phyloP scores from a whole-genome alignment of 1,140 invertebrate genomes.

The Apis dorsata region DNA sequence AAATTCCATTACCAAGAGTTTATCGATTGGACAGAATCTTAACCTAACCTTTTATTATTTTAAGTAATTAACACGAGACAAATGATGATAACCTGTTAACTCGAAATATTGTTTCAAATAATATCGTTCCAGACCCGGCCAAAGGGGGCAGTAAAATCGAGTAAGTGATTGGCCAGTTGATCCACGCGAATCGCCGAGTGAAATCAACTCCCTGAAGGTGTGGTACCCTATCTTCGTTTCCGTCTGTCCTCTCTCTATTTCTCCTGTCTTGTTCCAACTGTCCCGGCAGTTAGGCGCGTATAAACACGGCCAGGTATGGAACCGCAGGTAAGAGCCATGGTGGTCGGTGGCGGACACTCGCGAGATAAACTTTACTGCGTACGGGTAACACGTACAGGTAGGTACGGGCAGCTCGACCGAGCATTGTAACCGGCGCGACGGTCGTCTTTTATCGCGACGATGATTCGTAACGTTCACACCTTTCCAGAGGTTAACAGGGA shows the following conservation, averaged over 20 bases:
- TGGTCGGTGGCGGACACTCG: slow-evolving; percentile 67
- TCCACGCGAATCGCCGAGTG: slow-evolving; percentile 24
- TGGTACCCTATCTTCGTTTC: slow-evolving; percentile 36
- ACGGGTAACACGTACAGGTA: slow-evolving; percentile 69
- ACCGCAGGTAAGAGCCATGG: slow-evolving; percentile 71
- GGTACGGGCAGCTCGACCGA: slow-evolving; percentile 19
- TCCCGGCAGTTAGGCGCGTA: slow-evolving; percentile 67
- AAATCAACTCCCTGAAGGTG: slow-evolving; percentile 51
- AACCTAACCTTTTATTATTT: too few relatives aligned
- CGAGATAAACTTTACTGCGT: slow-evolving; percentile 71
- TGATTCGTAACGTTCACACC: slow-evolving; percentile 73
- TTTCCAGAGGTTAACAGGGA: background rate
- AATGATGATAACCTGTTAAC: too few relatives aligned
- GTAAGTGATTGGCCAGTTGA: slow-evolving; percentile 62
- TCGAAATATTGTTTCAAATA: too few relatives aligned
- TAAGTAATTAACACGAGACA: too few relatives aligned
- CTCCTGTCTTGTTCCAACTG: slow-evolving; percentile 18
- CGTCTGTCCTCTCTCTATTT: slow-evolving; percentile 21
- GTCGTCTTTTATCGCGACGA: slow-evolving; percentile 71
- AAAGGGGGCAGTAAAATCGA: slow-evolving; percentile 28
- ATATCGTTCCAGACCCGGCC: slow-evolving; percentile 9
- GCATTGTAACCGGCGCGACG: slow-evolving; percentile 58
- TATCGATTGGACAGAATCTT: too few relatives aligned
- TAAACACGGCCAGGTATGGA: slow-evolving; percentile 69
- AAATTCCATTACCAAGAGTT: too few relatives aligned